Conservation (phyloP, 2,888 invertebrate genomes). For the Ochropleura plecta region DNA sequence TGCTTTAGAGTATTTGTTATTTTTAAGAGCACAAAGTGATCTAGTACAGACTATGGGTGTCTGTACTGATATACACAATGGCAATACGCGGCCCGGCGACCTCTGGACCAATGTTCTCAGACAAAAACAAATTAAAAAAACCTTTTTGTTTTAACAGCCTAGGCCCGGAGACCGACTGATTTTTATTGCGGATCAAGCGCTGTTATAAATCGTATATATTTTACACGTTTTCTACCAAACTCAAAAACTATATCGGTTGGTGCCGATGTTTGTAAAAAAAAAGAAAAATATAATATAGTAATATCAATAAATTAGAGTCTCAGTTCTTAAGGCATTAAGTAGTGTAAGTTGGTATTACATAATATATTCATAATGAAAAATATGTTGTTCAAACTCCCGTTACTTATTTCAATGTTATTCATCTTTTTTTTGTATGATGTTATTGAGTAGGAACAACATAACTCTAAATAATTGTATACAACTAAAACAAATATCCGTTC, state of each 20-base stretch:
- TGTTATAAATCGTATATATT: slow-evolving; percentile 15
- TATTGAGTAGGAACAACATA: neutral
- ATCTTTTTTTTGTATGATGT: neutral
- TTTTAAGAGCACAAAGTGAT: no score
- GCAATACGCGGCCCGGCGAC: slow-evolving; percentile 25
- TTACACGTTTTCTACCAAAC: slow-evolving; percentile 1
- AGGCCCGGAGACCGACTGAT: slow-evolving; percentile 28
- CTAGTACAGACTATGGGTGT: no score
- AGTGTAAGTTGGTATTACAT: no score
- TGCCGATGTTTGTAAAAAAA: slow-evolving; percentile 3
- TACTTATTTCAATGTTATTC: neutral
- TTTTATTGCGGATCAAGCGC: slow-evolving; percentile 28
- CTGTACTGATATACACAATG: no score
- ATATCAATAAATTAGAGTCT: slow-evolving; percentile 3
- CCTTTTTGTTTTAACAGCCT: slow-evolving; percentile 43
- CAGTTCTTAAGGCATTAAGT: slow-evolving; percentile 1
- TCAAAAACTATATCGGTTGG: neutral
- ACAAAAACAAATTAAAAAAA: slow-evolving; percentile 51
- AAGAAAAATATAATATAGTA: neutral
- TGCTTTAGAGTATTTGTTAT: no score
- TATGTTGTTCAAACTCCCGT: neutral
- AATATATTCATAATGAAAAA: no score
- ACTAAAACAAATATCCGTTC: neutral
- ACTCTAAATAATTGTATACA: neutral
- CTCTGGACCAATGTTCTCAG: slow-evolving; percentile 37